These are phyloP conservation scores for Prostheceraeus crozeri DNA, from an alignment of 2,888 invertebrate species.

Conservation along the genomic window DNA sequence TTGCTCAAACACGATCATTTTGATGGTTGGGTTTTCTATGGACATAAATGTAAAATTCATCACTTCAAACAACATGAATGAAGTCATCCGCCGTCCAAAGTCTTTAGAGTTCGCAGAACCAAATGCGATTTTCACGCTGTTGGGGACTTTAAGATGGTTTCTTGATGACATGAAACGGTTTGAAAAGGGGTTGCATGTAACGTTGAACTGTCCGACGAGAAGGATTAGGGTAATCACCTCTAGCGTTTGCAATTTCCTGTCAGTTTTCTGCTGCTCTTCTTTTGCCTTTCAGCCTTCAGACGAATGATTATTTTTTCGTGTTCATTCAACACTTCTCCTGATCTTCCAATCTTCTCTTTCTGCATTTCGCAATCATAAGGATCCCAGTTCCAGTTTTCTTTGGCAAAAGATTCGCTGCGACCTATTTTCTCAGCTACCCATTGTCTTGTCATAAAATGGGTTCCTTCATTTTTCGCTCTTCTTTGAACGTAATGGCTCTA, in stretches of 20 bases:
- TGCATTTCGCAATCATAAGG: no score
- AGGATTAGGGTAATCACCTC: neutral
- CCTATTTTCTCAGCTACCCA: no score
- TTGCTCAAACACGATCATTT: no score
- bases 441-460: no score
- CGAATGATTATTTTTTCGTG: slow-evolving; percentile 2
- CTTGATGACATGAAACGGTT: slow-evolving; percentile 18
- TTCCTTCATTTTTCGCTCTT: no score
- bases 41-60: no score
- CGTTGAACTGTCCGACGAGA: slow-evolving; percentile 5
- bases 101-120: neutral
- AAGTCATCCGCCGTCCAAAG: neutral
- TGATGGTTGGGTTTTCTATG: no score
- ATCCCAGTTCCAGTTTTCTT: no score
- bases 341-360: neutral
- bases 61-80: neutral
- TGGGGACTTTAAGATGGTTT: neutral
- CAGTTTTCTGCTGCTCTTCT: neutral
- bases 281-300: neutral
- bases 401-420: no score
- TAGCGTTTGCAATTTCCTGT: slow-evolving; percentile 17
- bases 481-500: no score
- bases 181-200: slow-evolving; percentile 1
- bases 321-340: neutral
- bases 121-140: slow-evolving; percentile 12